Evolutionary conservation across 2,888 invertebrate species (phyloP).

Genomic region (Habrosyne pyritoides): DNA sequence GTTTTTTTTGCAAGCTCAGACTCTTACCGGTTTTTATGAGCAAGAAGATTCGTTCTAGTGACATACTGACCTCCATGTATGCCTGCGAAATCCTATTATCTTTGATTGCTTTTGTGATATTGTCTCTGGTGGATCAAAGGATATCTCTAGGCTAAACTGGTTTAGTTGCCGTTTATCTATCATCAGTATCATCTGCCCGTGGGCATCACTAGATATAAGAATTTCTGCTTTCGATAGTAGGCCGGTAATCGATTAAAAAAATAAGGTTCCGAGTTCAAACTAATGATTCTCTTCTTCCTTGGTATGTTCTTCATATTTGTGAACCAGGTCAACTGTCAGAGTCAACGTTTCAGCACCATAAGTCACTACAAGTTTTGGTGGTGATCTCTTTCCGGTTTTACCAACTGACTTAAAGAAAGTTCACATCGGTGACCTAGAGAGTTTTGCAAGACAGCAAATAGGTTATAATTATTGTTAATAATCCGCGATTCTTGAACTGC

Average conservation of each 20-base stretch:
- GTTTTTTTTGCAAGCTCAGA: not conserved
- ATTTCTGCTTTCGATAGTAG: not conserved
- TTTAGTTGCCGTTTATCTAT: not conserved
- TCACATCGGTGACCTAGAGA: not conserved
- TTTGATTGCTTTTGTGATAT: not conserved
- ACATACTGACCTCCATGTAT: conserved; percentile 1
- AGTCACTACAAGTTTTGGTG: not conserved
- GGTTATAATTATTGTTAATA: not conserved
- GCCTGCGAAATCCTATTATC: not conserved
- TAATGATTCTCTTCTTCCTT: not conserved
- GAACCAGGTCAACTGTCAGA: not conserved
- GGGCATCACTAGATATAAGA: not conserved
- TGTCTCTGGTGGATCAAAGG: not conserved
- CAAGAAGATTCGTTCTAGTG: conserved; percentile 1
- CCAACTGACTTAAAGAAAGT: not conserved
- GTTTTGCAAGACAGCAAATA: not conserved
- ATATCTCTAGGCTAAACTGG: not conserved
- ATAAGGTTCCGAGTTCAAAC: not conserved
- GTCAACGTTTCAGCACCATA: not conserved
- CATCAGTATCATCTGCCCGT: not conserved
- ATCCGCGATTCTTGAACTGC: too few relatives aligned
- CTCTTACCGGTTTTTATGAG: not conserved
- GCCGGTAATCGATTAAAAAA: not conserved
- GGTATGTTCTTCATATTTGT: not conserved
- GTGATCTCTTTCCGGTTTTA: not conserved